Conservation (phyloP, 92 coral and sea anemone genomes). For the Hydrozoanthus gracilis region DNA sequence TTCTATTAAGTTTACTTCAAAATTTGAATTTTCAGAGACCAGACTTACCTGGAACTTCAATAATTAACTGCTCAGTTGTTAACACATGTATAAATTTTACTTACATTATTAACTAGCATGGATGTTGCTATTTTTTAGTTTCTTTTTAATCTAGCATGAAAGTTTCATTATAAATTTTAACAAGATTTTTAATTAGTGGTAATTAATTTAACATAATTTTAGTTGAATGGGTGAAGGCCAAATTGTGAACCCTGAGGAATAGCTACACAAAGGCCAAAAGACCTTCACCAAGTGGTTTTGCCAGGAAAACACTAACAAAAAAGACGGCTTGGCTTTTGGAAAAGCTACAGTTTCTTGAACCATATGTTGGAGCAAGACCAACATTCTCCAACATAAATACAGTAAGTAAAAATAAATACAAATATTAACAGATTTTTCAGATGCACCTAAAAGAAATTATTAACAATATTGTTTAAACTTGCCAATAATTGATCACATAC, state of each 20-base stretch:
- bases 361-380: too few relatives aligned
- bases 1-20: slow-evolving; percentile 1
- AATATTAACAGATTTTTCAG: too few relatives aligned
- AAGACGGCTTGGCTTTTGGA: too few relatives aligned
- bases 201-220: too few relatives aligned
- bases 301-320: slow-evolving; percentile 38
- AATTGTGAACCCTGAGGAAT: slow-evolving; percentile 42
- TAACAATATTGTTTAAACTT: too few relatives aligned
- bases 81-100: background rate
- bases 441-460: too few relatives aligned
- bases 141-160: background rate
- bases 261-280: too few relatives aligned
- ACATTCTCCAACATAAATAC: slow-evolving; percentile 46
- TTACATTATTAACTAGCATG: background rate
- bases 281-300: too few relatives aligned
- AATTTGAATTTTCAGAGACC: background rate
- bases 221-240: slow-evolving; percentile 63
- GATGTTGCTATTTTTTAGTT: background rate
- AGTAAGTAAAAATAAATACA: slow-evolving; percentile 42
- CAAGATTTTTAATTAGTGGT: background rate
- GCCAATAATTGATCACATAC: too few relatives aligned
- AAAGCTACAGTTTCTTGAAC: too few relatives aligned
- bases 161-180: background rate
- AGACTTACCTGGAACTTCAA: background rate
- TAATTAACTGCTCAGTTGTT: slow-evolving; percentile 7